phyloP scores from a whole-genome alignment of 2,888 invertebrate species.

The Argyra leucocephala region DNA sequence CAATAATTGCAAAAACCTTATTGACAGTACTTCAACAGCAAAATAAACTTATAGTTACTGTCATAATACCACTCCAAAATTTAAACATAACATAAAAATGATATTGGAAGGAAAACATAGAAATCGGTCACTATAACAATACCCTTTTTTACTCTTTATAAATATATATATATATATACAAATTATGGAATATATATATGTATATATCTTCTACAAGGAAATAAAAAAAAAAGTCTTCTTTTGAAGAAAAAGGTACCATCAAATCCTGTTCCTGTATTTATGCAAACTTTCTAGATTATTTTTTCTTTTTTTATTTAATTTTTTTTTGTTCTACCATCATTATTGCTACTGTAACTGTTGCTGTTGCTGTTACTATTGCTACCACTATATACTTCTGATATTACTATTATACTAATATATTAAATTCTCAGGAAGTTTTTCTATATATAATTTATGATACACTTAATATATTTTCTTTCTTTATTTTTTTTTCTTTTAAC shows the following conservation, averaged over 20 bases:
- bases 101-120: not conserved
- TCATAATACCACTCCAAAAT: no score
- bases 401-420: not conserved
- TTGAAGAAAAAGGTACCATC: not conserved
- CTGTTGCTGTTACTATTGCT: no score
- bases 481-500: no score
- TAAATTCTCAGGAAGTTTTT: not conserved
- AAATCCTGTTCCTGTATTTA: not conserved
- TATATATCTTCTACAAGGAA: not conserved
- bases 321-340: not conserved
- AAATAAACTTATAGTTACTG: no score
- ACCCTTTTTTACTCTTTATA: not conserved
- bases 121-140: not conserved
- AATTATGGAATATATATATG: not conserved
- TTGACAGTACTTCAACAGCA: no score
- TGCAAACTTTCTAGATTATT: not conserved
- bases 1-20: no score
- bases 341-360: no score
- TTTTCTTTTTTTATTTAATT: not conserved
- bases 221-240: no score
- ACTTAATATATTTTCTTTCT: not conserved
- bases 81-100: no score
- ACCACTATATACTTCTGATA: not conserved
- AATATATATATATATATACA: not conserved
- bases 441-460: not conserved